phyloP scores from a whole-genome alignment of 2,888 invertebrate genomes.

The Tetrapedia diversipes region DNA sequence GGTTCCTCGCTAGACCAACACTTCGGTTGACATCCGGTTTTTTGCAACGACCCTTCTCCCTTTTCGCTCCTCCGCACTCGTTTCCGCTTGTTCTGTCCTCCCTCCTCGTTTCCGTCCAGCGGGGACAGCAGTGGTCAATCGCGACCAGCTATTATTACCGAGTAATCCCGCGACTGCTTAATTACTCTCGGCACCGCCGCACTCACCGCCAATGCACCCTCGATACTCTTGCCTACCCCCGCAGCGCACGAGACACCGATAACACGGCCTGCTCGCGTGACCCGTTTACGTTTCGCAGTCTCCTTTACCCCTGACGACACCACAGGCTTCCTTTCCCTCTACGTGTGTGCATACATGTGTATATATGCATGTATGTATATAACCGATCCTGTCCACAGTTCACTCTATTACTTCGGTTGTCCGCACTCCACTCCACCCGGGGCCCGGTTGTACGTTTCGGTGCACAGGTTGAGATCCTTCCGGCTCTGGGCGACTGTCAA shows the following conservation, averaged over 20 bases:
- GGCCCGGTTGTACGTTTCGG: constrained; percentile 24
- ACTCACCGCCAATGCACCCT: constrained; percentile 49
- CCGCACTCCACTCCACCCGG: constrained; percentile 17
- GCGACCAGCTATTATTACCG: constrained; percentile 52
- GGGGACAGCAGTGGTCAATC: constrained; percentile 49
- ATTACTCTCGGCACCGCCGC: constrained; percentile 57
- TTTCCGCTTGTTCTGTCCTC: not conserved
- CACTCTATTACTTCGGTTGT: constrained; percentile 17
- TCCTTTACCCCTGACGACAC: constrained; percentile 11
- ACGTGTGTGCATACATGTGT: too few species aligned
- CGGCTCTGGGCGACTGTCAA: constrained; percentile 29
- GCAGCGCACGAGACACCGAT: constrained; percentile 36
- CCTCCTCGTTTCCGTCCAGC: constrained; percentile 25
- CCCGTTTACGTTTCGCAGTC: constrained; percentile 27
- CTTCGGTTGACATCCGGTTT: constrained; percentile 26
- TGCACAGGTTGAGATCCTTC: constrained; percentile 25
- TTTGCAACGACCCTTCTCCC: constrained; percentile 1
- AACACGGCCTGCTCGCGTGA: constrained; percentile 24
- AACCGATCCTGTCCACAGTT: constrained; percentile 9
- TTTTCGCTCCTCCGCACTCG: not conserved
- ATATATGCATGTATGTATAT: too few species aligned
- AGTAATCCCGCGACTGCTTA: constrained; percentile 53
- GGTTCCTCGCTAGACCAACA: constrained; percentile 1
- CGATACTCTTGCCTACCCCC: constrained; percentile 44
- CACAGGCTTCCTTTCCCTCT: constrained; percentile 3